These are phyloP conservation scores for Pterocles gutturalis DNA, from an alignment of 2,113 vertebrate genomes.

Conservation along the genomic window DNA sequence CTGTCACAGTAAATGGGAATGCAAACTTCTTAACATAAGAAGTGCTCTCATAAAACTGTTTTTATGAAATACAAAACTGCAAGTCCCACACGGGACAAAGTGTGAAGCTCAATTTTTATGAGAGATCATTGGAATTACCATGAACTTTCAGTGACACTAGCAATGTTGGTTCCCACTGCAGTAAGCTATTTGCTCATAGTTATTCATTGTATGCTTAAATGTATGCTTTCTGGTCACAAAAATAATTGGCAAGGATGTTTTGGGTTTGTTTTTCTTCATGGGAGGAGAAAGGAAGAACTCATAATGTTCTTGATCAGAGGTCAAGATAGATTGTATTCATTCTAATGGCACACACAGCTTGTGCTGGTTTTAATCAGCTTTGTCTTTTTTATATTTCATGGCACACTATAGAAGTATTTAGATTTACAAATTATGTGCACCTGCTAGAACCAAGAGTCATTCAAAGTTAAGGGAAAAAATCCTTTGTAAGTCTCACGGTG, in stretches of 20 bases:
- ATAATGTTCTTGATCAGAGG: neutral
- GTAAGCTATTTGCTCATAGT: conserved; percentile 24
- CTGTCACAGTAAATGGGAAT: neutral
- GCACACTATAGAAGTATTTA: neutral
- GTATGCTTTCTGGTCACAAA: conserved; percentile 47
- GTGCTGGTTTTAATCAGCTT: conserved; percentile 41
- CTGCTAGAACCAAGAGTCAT: neutral
- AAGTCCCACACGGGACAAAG: conserved; percentile 42
- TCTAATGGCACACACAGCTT: neutral
- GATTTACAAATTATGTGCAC: neutral
- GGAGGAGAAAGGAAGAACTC: conserved; percentile 42
- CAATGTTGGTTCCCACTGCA: conserved; percentile 30
- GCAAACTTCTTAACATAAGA: conserved; percentile 54
- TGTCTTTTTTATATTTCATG: conserved; percentile 21
- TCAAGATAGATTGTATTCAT: conserved; percentile 10
- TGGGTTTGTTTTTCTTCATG: conserved; percentile 28
- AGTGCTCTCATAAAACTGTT: conserved; percentile 63
- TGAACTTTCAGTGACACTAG: conserved; percentile 69
- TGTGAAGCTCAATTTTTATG: conserved; percentile 68
- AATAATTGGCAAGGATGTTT: conserved; percentile 34
- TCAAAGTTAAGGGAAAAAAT: neutral
- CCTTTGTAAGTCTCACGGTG: neutral
- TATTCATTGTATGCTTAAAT: conserved; percentile 16
- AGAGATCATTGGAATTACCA: conserved; percentile 25
- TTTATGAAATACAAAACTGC: conserved; percentile 32